Evolutionary conservation across 2,888 invertebrate genomes (phyloP).

Genomic region (Dynastes tityus): DNA sequence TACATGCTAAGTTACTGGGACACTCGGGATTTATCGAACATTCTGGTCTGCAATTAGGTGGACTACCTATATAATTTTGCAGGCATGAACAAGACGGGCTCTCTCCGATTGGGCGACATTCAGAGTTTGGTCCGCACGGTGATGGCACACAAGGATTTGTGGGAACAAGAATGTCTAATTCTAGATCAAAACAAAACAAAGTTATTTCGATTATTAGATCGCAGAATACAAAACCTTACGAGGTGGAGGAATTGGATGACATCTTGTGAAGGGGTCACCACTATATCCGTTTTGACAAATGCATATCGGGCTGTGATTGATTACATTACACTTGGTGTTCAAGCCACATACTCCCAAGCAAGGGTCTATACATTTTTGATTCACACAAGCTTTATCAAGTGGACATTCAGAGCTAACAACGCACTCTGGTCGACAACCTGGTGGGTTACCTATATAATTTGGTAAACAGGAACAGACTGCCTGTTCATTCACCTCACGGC

Average conservation of each 20-base stretch:
- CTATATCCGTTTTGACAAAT: slow-evolving; percentile 77
- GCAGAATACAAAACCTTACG: slow-evolving; percentile 62
- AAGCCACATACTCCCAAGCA: slow-evolving; percentile 82
- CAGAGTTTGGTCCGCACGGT: slow-evolving; percentile 80
- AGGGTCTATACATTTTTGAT: slow-evolving; percentile 85
- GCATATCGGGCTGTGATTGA: slow-evolving; percentile 87
- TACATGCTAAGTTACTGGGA: slow-evolving; percentile 80
- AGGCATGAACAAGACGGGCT: slow-evolving; percentile 80
- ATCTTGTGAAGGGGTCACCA: slow-evolving; percentile 82
- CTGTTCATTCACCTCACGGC: slow-evolving; percentile 80
- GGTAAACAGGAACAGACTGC: slow-evolving; percentile 85
- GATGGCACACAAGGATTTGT: slow-evolving; percentile 80
- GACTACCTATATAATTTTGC: slow-evolving; percentile 77
- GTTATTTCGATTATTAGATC: slow-evolving; percentile 49
- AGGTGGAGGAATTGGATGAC: slow-evolving; percentile 70
- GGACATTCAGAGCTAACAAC: slow-evolving; percentile 85
- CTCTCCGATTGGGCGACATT: slow-evolving; percentile 76
- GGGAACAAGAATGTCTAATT: slow-evolving; percentile 52
- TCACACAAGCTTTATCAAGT: slow-evolving; percentile 81
- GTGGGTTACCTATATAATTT: slow-evolving; percentile 82
- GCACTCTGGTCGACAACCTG: slow-evolving; percentile 86
- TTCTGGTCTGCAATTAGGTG: slow-evolving; percentile 83
- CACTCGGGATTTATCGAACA: slow-evolving; percentile 84
- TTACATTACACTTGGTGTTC: slow-evolving; percentile 81
- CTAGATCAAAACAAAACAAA: slow-evolving; percentile 53